Base-by-base conservation (phyloP, 2,113 vertebrate species). In the Peromyscus leucopus region DNA sequence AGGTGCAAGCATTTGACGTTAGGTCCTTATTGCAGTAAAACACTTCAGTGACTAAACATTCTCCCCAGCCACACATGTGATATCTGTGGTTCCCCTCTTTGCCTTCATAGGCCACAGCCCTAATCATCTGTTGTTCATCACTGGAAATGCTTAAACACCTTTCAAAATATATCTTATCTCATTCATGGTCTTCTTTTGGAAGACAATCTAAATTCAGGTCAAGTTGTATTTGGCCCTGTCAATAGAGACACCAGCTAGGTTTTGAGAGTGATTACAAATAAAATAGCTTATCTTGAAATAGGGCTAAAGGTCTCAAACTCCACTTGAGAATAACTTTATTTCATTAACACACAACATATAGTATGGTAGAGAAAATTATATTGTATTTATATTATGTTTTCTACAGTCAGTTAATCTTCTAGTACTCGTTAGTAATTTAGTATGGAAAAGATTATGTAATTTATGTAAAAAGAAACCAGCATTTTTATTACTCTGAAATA, bases 361-460 rank as follows among this genome's bases (percentile, higher is more conserved):
- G 22, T 76, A 79, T 91, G 96, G 55, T 79, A 65, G 51, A 89
- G 36, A 85, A 90, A 91, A 91, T 71, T 93, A n/a, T 96, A 65
- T 89, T 33, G 1, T 69, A 69, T 71, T 71, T 71, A 36, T 36
- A 36, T 71, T 72, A 72, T n/a, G 17, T 72, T 72, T n/a, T 36
- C 7, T 72, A n/a, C 1, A n/a, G 19, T 71, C 33, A n/a, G n/a
- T 85, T 93, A 87, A 31, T 88, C 26, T 92, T 93, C 26, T 89
- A 80, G 24, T 91, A 76, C 11, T 57, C 89, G 55, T 78, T 95
- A 82, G 59, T 75, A 91, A 59, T 85, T 93, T 16, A 65, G 19
- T 95, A 76, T 91, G 51, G 85, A 57, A 76, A 89, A n/a, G 6
- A 95, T 63, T 31, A 65, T 87, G 3, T 71, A 84, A 86, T 82